Percentiles rank a stretch among this genome's conserved stretches.
These are phyloP conservation scores for Xiphophorus birchmanni DNA, from an alignment of 2,797 vertebrate genomes.

Conservation along the genomic window DNA sequence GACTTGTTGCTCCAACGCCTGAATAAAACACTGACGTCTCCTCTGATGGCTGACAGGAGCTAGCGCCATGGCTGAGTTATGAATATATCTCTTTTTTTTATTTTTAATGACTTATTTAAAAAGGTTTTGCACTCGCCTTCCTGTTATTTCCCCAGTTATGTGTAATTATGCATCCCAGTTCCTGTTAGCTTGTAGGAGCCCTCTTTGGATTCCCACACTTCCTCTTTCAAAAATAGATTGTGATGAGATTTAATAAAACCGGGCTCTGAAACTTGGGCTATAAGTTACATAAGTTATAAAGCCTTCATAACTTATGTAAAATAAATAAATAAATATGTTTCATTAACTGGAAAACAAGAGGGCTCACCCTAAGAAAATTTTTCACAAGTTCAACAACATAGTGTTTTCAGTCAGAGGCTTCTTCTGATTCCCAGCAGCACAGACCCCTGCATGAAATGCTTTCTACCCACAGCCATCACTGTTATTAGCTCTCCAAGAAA, in stretches of 20 bases:
- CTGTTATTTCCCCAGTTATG: no score
- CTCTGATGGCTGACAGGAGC: no score
- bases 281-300: not conserved
- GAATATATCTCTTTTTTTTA: no score
- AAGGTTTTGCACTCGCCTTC: not conserved
- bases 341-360: not conserved
- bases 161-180: no score
- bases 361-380: not conserved
- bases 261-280: not conserved
- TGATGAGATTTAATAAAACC: not conserved
- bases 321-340: not conserved
- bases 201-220: no score
- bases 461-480: not conserved
- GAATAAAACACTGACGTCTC: no score
- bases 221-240: not conserved
- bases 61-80: no score
- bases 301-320: not conserved
- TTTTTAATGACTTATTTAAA: not conserved
- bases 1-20: no score
- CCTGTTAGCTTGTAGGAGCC: no score
- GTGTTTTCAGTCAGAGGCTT: not conserved
- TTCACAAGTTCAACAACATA: not conserved
- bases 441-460: not conserved
- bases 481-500: not conserved
- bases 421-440: not conserved